phyloP scores from a whole-genome alignment of 2,888 invertebrate genomes.

The Conchocele bisecta region DNA sequence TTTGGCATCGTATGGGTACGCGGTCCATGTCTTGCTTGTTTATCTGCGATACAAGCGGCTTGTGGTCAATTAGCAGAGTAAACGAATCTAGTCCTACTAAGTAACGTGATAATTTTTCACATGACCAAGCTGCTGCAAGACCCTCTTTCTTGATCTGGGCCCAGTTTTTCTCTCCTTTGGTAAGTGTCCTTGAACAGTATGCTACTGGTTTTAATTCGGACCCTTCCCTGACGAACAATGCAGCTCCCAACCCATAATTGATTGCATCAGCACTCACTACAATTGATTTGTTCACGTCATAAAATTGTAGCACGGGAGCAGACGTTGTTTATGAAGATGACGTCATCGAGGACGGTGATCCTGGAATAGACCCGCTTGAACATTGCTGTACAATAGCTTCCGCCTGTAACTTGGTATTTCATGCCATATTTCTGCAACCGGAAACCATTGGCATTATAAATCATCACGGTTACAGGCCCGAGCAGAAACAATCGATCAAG shows the following conservation, averaged over 20 bases:
- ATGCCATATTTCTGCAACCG: neutral
- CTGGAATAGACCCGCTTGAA: neutral
- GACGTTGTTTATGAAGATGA: neutral
- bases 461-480: too few species aligned
- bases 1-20: conserved; percentile 54
- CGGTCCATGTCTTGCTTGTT: conserved; percentile 48
- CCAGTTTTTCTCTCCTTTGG: neutral
- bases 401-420: conserved; percentile 13
- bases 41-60: conserved; percentile 57
- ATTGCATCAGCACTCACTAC: neutral
- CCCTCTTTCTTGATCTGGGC: neutral
- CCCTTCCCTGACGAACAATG: neutral
- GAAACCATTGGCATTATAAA: too few species aligned
- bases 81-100: conserved; percentile 47
- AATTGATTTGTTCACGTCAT: too few species aligned
- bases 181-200: neutral
- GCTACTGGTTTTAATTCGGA: neutral
- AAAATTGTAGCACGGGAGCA: conserved; percentile 53
- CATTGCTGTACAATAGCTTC: conserved; percentile 25
- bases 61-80: conserved; percentile 58
- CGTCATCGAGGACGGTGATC: neutral
- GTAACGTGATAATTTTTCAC: conserved; percentile 21
- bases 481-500: too few species aligned
- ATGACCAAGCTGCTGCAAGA: neutral
- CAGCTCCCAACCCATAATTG: neutral